Evolutionary conservation across 2,888 invertebrate genomes (phyloP).

Genomic region (Macrophya annulata): DNA sequence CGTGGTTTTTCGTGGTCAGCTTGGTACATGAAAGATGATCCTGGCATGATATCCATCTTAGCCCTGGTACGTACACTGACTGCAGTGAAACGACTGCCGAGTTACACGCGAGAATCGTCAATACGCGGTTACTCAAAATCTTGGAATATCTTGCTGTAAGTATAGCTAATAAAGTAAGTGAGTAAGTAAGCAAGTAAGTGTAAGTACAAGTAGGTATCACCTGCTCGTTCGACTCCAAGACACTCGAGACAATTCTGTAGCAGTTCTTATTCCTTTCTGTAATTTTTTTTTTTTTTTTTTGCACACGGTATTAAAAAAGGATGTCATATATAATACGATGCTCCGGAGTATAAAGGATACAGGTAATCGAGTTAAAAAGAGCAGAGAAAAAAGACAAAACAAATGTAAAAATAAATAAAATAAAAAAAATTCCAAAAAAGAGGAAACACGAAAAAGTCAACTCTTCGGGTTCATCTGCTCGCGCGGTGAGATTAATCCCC

Average conservation of each 20-base stretch:
- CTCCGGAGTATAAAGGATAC: not conserved
- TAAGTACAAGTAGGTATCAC: constrained; percentile 16
- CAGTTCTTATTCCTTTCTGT: not conserved
- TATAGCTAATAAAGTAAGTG: not conserved
- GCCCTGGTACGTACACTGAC: constrained; percentile 13
- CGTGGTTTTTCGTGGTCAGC: constrained; percentile 64
- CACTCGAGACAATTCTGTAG: constrained; percentile 28
- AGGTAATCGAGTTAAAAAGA: constrained; percentile 25
- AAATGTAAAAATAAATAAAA: constrained; percentile 57
- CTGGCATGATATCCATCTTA: constrained; percentile 42
- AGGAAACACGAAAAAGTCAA: constrained; percentile 58
- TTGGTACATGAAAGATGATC: constrained; percentile 69
- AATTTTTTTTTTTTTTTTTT: not conserved
- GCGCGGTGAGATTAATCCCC: constrained; percentile 66
- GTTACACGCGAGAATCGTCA: constrained; percentile 47
- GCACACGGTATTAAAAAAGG: not conserved
- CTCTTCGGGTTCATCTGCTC: constrained; percentile 46
- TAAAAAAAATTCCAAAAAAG: constrained; percentile 64
- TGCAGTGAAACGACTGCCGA: constrained; percentile 3
- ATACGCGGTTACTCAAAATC: constrained; percentile 41
- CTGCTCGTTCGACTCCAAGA: not conserved
- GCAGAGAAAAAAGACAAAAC: constrained; percentile 29
- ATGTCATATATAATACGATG: not conserved
- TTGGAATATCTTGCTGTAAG: constrained; percentile 1
- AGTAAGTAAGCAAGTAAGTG: not conserved